Conservation (phyloP, 2,888 invertebrate species). For the Drosophila emarginata region DNA sequence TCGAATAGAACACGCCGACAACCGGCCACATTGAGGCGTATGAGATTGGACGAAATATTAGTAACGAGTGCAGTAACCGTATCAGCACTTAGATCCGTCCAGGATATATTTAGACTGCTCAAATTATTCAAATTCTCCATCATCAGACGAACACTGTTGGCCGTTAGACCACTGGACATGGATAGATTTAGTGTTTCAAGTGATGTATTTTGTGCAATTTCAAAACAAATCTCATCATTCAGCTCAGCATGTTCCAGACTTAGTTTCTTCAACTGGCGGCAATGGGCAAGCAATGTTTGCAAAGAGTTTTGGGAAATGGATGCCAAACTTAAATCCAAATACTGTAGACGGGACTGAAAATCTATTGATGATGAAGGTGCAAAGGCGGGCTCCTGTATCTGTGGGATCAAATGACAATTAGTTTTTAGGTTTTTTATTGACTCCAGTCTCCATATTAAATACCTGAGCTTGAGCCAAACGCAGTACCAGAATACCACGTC, state of each 20-base stretch:
- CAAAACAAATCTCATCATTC: conserved; percentile 86
- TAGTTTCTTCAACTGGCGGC: conserved; percentile 89
- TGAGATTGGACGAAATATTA: conserved; percentile 86
- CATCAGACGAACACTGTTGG: conserved; percentile 86
- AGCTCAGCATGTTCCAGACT: conserved; percentile 91
- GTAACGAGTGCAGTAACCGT: conserved; percentile 86
- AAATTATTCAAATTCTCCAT: conserved; percentile 83
- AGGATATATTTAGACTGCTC: conserved; percentile 89
- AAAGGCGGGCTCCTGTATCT: conserved; percentile 67
- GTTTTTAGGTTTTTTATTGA: background rate
- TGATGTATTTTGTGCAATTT: conserved; percentile 87
- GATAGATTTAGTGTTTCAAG: conserved; percentile 92
- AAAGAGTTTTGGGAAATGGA: conserved; percentile 85
- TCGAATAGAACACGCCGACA: conserved; percentile 90
- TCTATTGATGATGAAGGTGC: conserved; percentile 40
- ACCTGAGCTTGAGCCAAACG: conserved; percentile 89
- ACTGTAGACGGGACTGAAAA: conserved; percentile 87
- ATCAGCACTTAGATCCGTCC: conserved; percentile 87
- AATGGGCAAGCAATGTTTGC: conserved; percentile 85
- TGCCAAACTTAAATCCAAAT: conserved; percentile 93
- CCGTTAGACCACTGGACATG: conserved; percentile 89
- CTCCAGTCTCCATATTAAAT: background rate
- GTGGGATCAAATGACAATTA: background rate
- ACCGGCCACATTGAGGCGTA: conserved; percentile 91
- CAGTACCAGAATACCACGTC: conserved; percentile 89